A percentile compares a stretch with the other conserved stretches of the same genome.
Conservation (phyloP, 2,113 vertebrate genomes). For the Atrichornis clamosus region DNA sequence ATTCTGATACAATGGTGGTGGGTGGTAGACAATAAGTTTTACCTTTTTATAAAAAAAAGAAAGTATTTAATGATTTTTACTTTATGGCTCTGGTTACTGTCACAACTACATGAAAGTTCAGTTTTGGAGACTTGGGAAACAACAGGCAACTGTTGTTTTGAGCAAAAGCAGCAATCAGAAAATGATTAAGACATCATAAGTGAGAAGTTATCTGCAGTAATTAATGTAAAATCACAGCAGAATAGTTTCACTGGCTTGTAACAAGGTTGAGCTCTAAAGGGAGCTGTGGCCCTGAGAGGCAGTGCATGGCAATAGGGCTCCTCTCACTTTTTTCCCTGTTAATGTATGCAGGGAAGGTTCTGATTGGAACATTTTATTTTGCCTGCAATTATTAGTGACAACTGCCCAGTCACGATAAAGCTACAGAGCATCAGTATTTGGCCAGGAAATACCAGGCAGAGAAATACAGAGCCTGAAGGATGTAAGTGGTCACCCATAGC, state of each 20-base stretch:
- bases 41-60: not conserved
- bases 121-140: not conserved
- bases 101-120: not conserved
- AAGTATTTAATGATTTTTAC: not conserved
- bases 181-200: not conserved
- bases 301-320: not conserved
- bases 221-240: not conserved
- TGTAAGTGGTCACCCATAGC: not conserved
- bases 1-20: not conserved
- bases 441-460: not conserved
- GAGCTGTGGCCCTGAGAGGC: not conserved
- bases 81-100: not conserved
- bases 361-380: not conserved
- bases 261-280: not conserved
- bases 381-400: not conserved
- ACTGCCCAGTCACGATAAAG: not conserved
- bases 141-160: not conserved
- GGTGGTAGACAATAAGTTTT: not conserved
- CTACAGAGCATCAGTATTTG: fast-evolving
- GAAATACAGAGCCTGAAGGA: not conserved
- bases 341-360: not conserved
- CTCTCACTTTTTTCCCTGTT: not conserved
- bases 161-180: not conserved
- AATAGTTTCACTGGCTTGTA: not conserved
- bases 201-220: not conserved